Evolutionary conservation across 2,797 vertebrate species (phyloP), one percentile per base, ranked within the genome.

Genomic region (Morelia viridis): DNA sequence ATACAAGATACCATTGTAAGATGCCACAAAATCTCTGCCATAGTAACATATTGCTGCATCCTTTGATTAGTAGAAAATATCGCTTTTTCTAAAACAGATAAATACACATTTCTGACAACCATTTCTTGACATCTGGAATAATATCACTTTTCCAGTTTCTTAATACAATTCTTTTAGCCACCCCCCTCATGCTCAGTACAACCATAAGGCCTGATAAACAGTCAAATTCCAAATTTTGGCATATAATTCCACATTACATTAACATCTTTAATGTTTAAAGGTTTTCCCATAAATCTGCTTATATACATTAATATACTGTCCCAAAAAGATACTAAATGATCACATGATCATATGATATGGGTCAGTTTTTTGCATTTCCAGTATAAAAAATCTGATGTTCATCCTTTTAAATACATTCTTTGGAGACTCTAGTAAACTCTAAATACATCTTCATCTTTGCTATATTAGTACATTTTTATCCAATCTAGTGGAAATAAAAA

Each of bases 401-500:
- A 41, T 76, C 19, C 31, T 76, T 76, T 76, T 17, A 41, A 22
- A 22, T 41, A 76, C 7, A 35, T 71, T 41, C 17, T 41, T 76
- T 76, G 68, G 31, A 76, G 35, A 41, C 2, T 76, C 68, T 35
- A 76, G 15, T n/a, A 35, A 31, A 19, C 68, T 6, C 35, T 71
- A 71, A 64, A 71, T 35, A 8, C 15, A 35, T 71, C 15, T 71
- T 71, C 50, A 53, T 53, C 7, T 53, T 53, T 53, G 50, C 50
- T 53, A 53, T 53, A 53, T 53, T 53, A 53, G 50, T 8, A 53
- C 50, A 53, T 53, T 53, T 41, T 93, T 31, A 53, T 57, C 92
- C 94, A 68, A 84, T 95, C 90, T 64, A 89, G 71, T 68, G 93
- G 5, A 0, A 86, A n/a, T 93, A 56, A 89, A 90, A 90, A 68